Conservation (phyloP, 2,888 invertebrate species). For the Limenitis camilla region DNA sequence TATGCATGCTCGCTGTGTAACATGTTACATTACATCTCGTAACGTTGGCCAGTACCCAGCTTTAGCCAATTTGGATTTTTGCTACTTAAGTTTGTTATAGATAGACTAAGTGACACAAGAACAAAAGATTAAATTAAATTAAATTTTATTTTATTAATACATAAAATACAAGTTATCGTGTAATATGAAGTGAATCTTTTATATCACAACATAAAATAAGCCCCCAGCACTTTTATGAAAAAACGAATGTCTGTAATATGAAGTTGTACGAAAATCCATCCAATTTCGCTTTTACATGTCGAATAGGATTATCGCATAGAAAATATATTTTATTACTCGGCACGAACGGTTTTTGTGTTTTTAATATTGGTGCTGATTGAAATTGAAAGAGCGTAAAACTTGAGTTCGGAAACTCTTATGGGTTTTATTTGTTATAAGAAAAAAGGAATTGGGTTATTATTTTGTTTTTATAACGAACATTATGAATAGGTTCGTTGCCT, state of each 20-base stretch:
- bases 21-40: no score
- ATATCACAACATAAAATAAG: no score
- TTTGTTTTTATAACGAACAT: not conserved
- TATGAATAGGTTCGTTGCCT: not conserved
- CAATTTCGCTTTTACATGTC: not conserved
- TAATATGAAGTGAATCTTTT: no score
- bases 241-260: not conserved
- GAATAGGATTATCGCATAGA: slow-evolving; percentile 26
- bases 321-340: slow-evolving; percentile 34
- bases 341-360: slow-evolving; percentile 41
- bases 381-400: slow-evolving; percentile 40
- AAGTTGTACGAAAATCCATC: not conserved
- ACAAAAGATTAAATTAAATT: no score
- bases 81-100: no score
- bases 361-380: slow-evolving; percentile 49
- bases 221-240: slow-evolving; percentile 7
- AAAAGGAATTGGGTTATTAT: slow-evolving; percentile 15
- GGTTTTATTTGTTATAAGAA: slow-evolving; percentile 19
- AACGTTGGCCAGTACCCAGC: no score
- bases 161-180: no score
- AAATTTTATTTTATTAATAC: no score
- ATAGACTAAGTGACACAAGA: no score
- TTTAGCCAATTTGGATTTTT: no score
- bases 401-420: slow-evolving; percentile 18
- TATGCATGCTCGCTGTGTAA: no score